Evolutionary conservation across 2,113 vertebrate species (phyloP), one percentile per base, ranked within the genome.

Genomic region (Chloroceryle aenea): DNA sequence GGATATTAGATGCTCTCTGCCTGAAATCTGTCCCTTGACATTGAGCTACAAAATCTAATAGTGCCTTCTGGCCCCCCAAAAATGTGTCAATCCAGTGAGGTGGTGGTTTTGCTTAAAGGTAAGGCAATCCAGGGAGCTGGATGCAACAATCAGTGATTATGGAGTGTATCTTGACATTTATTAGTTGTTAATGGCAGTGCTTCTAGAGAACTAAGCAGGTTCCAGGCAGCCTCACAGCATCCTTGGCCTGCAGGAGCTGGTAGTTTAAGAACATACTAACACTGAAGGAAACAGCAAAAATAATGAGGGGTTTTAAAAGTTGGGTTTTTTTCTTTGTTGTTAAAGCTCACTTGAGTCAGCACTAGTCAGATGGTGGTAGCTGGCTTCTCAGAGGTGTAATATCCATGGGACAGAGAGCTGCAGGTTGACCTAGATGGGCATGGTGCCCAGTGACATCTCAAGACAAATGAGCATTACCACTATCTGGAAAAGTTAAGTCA

Each of bases 81-180:
- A 67, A 89, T 50, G 42, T 92, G 67, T 87, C 94, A 91, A 36
- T 92, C 77, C 45, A 76, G 38, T 1, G 27, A 77, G 67, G 27
- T 0, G 0, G 58, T 84, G 87, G 55, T 79, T 95, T 96, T 83
- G 13, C 62, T 94, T 90, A 63, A 80, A 90, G 82, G 74, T 93
- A 83, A 79, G 80, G 38, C 20, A 90, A 30, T 40, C 45, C 59
- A 91, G 20, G 42, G 38, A 95, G 56, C 27, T 86, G 82, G 55
- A 87, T 85, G 66, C 19, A 91, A 73, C 59, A 48, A 89, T 63
- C 2, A 0, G 59, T 2, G 22, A 87, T 83, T 69, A 76, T 50
- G 63, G 64, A 87, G 72, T 71, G 93, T 91, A 93, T 91, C 63
- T 38, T 59, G 59, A 89, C 63, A n/a, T 93, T 90, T 93, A 91